Base-by-base conservation (phyloP, 2,797 vertebrate genomes). In the Girardinus metallicus region DNA sequence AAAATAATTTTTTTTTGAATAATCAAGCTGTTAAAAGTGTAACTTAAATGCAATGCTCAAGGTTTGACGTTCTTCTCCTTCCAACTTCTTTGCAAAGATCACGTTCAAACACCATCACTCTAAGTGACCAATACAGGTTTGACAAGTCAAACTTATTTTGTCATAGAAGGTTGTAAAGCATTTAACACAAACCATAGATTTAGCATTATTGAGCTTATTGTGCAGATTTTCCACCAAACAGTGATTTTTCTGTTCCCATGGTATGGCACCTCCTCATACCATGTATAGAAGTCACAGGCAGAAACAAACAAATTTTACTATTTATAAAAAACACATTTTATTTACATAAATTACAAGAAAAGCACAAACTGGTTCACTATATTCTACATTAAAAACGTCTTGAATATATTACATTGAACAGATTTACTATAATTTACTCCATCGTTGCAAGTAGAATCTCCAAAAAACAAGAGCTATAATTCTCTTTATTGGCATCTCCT, bases 301-400 rank as follows among this genome's bases (percentile, higher is more conserved):
- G 46, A 75, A 21, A 71, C 39, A 23, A 29, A 49, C 12, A 80
- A 1, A 68, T 77, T 75, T 84, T 91, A 68, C 83, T 94, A 94
- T 93, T 91, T 90, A 95, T 95, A 96, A 94, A 93, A 93, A 95
- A 94, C 92, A 95, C 94, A 92, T 91, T 95, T 97, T 97, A 96
- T 97, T 97, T 97, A 97, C 96, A 97, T 96, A 96, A 95, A 95
- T 96, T 97, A 97, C 96, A 97, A 96, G 94, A 95, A 72, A 93
- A 95, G 93, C 96, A 96, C 95, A 95, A 94, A 97, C 94, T 88
- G 83, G 91, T 95, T 95, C 96, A 96, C 96, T 94, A 96, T 94
- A 95, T 91, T 95, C 95, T 95, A 97, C 95, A 95, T 93, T 94
- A 94, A 95, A 96, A 96, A 95, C 90, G 84, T 94, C 80, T 94